A percentile compares a stretch with the other conserved stretches of the same genome.
phyloP scores from a whole-genome alignment of 2,888 invertebrate species.

The Chouioia cunea region DNA sequence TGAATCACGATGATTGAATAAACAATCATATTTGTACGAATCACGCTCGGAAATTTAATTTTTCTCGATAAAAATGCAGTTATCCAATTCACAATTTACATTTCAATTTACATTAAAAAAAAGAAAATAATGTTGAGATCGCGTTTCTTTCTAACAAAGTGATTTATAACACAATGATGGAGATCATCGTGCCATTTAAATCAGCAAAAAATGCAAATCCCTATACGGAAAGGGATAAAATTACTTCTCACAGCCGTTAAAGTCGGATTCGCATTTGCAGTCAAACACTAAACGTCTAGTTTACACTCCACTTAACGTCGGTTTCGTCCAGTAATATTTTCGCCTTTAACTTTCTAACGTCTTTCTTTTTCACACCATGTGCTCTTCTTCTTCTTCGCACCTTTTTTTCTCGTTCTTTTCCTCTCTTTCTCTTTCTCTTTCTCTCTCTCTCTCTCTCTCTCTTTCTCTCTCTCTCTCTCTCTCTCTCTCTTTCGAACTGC shows the following conservation, averaged over 20 bases:
- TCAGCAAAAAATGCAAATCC: constrained; percentile 32
- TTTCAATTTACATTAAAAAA: too few species aligned
- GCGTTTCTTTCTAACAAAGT: too few species aligned
- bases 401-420: constrained; percentile 8
- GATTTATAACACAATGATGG: too few species aligned
- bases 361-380: constrained; percentile 17
- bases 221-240: constrained; percentile 14
- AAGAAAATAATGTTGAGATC: too few species aligned
- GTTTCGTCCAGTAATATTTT: constrained; percentile 23
- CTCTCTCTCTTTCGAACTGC: neutral
- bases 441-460: neutral
- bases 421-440: constrained; percentile 8
- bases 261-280: constrained; percentile 41
- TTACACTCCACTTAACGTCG: constrained; percentile 43
- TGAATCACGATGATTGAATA: too few species aligned
- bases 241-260: constrained; percentile 27
- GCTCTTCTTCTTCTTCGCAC: neutral
- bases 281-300: constrained; percentile 31
- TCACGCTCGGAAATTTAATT: too few species aligned
- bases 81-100: too few species aligned
- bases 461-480: constrained; percentile 6
- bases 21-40: too few species aligned
- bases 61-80: too few species aligned
- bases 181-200: neutral
- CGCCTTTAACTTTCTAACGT: constrained; percentile 5